Conservation (phyloP, 2,797 vertebrate genomes). For the Hipposideros larvatus region DNA sequence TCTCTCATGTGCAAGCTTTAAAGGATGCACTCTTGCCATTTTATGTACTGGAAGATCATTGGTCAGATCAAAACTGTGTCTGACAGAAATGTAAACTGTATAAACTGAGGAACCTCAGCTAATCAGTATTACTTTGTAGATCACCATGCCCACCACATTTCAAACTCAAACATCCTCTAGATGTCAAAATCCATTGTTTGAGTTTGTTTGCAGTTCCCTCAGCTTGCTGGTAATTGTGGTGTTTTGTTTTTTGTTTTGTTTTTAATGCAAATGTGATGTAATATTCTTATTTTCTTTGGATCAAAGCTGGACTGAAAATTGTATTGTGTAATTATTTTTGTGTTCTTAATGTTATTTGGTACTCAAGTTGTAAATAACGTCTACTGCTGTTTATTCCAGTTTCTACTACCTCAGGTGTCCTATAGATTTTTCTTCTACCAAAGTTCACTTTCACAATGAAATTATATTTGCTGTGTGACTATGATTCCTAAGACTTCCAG, state of each 20-base stretch:
- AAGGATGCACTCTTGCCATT: conserved; percentile 92
- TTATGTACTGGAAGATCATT: conserved; percentile 92
- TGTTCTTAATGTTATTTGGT: conserved; percentile 95
- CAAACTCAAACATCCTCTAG: conserved; percentile 89
- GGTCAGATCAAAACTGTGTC: conserved; percentile 87
- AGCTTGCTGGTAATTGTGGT: conserved; percentile 92
- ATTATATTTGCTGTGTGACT: conserved; percentile 93
- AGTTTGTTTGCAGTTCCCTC: conserved; percentile 88
- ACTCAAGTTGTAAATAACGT: conserved; percentile 94
- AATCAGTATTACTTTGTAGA: conserved; percentile 94
- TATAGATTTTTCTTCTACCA: conserved; percentile 96
- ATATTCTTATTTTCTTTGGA: conserved; percentile 93
- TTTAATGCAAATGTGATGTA: conserved; percentile 92
- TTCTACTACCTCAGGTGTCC: conserved; percentile 97
- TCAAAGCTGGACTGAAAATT: conserved; percentile 95
- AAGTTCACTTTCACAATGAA: conserved; percentile 95
- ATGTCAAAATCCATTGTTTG: conserved; percentile 87
- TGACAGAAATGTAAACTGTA: conserved; percentile 89
- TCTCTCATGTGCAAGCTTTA: conserved; percentile 92
- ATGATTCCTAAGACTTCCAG: conserved; percentile 94
- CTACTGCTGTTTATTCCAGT: conserved; percentile 96
- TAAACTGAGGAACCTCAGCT: conserved; percentile 92
- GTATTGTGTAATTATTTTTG: conserved; percentile 93
- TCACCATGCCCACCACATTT: conserved; percentile 90
- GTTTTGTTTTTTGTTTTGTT: conserved; percentile 84